Conservation (phyloP, 2,888 invertebrate genomes). For the Agonopterix subpropinquella region DNA sequence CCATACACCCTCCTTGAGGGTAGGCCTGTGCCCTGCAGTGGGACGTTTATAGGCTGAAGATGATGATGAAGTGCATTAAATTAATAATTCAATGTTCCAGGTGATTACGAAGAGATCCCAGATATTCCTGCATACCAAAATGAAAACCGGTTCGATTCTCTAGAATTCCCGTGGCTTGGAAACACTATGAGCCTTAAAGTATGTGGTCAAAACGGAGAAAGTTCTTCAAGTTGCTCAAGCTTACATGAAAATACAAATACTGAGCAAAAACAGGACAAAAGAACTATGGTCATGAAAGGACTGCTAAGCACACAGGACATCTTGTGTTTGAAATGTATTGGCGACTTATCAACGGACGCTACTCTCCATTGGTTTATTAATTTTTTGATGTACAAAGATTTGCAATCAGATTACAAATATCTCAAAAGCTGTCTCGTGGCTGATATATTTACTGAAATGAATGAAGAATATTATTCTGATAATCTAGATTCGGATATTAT, state of each 20-base stretch:
- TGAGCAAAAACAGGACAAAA: constrained; percentile 2
- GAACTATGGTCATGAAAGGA: constrained; percentile 12
- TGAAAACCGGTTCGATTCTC: constrained; percentile 27
- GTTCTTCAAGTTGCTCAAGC: too few relatives aligned
- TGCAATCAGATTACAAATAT: constrained; percentile 34
- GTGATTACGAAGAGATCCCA: constrained; percentile 26
- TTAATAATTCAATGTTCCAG: constrained; percentile 19
- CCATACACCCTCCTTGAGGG: too few relatives aligned
- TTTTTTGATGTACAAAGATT: constrained; percentile 32
- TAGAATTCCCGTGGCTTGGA: too few relatives aligned
- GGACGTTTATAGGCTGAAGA: too few relatives aligned
- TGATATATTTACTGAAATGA: constrained; percentile 7
- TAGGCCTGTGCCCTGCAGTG: too few relatives aligned
- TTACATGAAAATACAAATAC: constrained; percentile 5
- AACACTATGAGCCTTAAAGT: too few relatives aligned
- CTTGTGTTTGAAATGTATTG: constrained; percentile 32
- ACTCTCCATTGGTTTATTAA: constrained; percentile 38
- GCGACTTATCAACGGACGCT: constrained; percentile 19
- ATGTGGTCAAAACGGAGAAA: too few relatives aligned
- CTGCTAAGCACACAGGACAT: constrained; percentile 29
- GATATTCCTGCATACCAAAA: constrained; percentile 35
- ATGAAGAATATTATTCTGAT: neutral
- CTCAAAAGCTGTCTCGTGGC: constrained; percentile 22
- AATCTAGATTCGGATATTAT: too few relatives aligned
- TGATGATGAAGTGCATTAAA: too few relatives aligned